Conservation (phyloP, 2,888 invertebrate species). For the Andrena chrysosceles region DNA sequence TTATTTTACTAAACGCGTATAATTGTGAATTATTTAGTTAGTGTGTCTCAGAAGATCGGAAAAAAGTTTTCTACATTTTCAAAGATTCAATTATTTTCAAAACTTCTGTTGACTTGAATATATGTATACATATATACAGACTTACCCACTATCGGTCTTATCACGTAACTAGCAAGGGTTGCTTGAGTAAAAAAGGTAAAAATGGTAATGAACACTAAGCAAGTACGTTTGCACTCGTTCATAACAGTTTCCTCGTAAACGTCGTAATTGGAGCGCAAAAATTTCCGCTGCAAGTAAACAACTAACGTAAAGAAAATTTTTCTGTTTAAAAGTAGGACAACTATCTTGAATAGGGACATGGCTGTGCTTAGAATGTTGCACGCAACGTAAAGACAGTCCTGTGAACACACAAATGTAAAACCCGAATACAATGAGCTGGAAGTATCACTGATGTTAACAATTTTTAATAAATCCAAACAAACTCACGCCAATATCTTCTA, state of each 20-base stretch:
- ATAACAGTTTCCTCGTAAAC: conserved; percentile 32
- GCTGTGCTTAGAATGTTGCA: conserved; percentile 55
- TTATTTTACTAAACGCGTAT: too few relatives aligned
- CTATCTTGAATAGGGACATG: conserved; percentile 62
- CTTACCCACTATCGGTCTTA: conserved; percentile 48
- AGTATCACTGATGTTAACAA: neutral
- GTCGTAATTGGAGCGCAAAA: conserved; percentile 47
- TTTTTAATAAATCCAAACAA: neutral
- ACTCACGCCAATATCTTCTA: conserved; percentile 69
- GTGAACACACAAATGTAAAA: neutral
- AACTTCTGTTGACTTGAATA: neutral
- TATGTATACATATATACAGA: neutral
- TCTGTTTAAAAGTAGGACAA: conserved; percentile 57
- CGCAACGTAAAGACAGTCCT: conserved; percentile 57
- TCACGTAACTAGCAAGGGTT: conserved; percentile 23
- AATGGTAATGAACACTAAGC: conserved; percentile 33
- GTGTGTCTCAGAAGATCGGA: neutral
- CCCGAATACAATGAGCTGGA: conserved; percentile 16
- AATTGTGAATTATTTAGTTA: too few relatives aligned
- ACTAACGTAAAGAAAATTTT: conserved; percentile 50
- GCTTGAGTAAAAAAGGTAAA: conserved; percentile 18
- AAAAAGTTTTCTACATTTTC: neutral
- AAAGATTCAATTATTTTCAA: neutral
- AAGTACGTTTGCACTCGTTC: conserved; percentile 13
- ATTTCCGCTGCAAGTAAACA: conserved; percentile 25